phyloP scores from a whole-genome alignment of 2,797 vertebrate species.

The Podarcis lilfordi region DNA sequence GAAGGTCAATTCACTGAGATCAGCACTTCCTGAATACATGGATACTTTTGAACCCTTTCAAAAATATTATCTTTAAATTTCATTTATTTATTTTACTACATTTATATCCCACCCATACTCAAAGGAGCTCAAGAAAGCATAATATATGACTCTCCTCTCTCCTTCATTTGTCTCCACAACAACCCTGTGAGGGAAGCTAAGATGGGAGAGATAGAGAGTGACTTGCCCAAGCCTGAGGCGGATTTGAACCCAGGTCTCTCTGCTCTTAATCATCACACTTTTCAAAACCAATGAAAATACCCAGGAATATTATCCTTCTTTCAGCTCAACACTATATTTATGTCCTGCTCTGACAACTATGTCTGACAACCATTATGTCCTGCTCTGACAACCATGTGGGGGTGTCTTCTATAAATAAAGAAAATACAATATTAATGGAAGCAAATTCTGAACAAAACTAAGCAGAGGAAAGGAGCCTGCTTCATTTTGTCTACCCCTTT shows the following conservation, averaged over 20 bases:
- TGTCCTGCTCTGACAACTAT: background rate
- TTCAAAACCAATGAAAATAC: background rate
- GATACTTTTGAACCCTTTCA: background rate
- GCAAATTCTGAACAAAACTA: constrained; percentile 14
- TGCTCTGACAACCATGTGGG: background rate
- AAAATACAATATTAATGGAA: constrained; percentile 46
- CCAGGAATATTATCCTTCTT: background rate
- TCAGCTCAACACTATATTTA: background rate
- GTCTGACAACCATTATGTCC: background rate
- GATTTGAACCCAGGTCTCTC: too few species aligned
- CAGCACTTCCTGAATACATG: background rate
- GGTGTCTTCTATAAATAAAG: constrained; percentile 53
- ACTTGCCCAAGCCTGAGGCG: too few species aligned
- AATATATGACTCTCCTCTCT: too few species aligned
- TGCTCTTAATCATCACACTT: background rate
- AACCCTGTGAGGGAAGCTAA: too few species aligned
- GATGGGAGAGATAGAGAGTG: too few species aligned
- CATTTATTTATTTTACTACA: too few species aligned
- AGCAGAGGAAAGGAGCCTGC: constrained; percentile 9
- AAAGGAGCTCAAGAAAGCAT: too few species aligned
- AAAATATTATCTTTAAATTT: too few species aligned
- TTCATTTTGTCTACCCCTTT: constrained; percentile 59
- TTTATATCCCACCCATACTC: too few species aligned
- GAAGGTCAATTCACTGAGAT: background rate
- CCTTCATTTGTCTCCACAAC: too few species aligned